These are phyloP conservation scores for Apamea sordens DNA, from an alignment of 2,888 invertebrate species.

Conservation along the genomic window DNA sequence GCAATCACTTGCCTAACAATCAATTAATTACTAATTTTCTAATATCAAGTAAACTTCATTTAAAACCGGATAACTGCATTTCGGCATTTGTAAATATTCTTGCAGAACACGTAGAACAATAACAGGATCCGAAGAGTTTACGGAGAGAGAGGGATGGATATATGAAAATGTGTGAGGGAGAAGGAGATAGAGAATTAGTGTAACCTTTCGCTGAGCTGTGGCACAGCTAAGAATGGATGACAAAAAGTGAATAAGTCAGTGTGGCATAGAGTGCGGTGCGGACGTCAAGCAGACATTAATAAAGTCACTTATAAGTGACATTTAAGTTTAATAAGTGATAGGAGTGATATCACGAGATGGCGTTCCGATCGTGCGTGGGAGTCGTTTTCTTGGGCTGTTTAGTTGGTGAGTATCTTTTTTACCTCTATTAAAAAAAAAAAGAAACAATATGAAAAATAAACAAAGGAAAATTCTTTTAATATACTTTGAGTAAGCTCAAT, in stretches of 20 bases:
- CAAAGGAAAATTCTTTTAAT: background rate
- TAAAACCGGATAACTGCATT: slow-evolving; percentile 69
- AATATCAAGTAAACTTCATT: slow-evolving; percentile 31
- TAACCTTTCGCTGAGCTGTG: slow-evolving; percentile 86
- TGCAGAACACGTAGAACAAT: slow-evolving; percentile 86
- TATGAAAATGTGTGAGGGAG: slow-evolving; percentile 70
- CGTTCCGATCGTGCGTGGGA: slow-evolving; percentile 81
- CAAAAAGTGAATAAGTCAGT: slow-evolving; percentile 88
- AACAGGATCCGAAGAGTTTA: slow-evolving; percentile 83
- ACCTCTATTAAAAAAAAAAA: background rate
- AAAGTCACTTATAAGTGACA: slow-evolving; percentile 83
- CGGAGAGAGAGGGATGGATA: slow-evolving; percentile 70
- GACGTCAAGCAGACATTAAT: slow-evolving; percentile 79
- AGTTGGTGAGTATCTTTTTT: slow-evolving; percentile 79
- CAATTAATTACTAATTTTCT: slow-evolving; percentile 46
- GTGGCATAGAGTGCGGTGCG: slow-evolving; percentile 84
- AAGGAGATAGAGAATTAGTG: slow-evolving; percentile 77
- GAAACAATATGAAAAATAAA: background rate
- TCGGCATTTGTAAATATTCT: slow-evolving; percentile 78
- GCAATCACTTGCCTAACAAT: slow-evolving; percentile 35
- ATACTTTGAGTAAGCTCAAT: background rate
- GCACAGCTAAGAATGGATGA: slow-evolving; percentile 84
- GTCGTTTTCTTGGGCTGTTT: slow-evolving; percentile 82
- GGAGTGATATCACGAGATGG: slow-evolving; percentile 84
- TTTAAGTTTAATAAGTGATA: slow-evolving; percentile 78